phyloP scores from a whole-genome alignment of 2,113 vertebrate species.

The Picathartes gymnocephalus region DNA sequence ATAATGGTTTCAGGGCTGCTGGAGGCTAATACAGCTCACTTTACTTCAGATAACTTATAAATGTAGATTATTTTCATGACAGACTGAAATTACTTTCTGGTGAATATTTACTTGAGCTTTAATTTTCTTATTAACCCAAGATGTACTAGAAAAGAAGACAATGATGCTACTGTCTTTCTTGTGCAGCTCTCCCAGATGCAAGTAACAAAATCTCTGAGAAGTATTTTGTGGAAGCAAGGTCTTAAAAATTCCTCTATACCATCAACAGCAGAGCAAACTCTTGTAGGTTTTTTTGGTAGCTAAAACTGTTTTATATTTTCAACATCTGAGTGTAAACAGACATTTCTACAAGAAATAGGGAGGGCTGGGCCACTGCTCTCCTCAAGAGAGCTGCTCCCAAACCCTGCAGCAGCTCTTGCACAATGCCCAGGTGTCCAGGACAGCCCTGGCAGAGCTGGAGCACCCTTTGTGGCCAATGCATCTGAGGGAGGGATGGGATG shows the following conservation, averaged over 20 bases:
- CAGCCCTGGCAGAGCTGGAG: neutral
- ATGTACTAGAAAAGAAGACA: neutral
- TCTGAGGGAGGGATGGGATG: neutral
- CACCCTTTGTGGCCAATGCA: too few species aligned
- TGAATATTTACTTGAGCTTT: slow-evolving; percentile 10
- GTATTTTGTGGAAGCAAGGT: fast-evolving
- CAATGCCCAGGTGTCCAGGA: fast-evolving
- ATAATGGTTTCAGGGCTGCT: slow-evolving; percentile 41
- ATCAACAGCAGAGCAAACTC: neutral
- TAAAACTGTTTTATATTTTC: neutral
- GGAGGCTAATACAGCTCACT: neutral
- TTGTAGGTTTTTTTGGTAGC: neutral
- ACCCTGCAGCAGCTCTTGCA: neutral
- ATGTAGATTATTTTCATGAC: slow-evolving; percentile 39
- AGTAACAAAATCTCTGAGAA: neutral
- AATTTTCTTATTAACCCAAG: slow-evolving; percentile 15
- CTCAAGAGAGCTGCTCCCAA: neutral
- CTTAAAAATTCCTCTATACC: neutral
- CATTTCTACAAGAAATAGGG: neutral
- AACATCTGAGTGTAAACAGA: neutral
- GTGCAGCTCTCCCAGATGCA: neutral
- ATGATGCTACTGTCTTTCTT: neutral
- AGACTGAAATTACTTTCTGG: slow-evolving; percentile 31
- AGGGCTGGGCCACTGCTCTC: neutral
- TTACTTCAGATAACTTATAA: slow-evolving; percentile 45